Evolutionary conservation across 2,113 vertebrate genomes (phyloP).

Genomic region (Rhynchopsitta pachyrhyncha): DNA sequence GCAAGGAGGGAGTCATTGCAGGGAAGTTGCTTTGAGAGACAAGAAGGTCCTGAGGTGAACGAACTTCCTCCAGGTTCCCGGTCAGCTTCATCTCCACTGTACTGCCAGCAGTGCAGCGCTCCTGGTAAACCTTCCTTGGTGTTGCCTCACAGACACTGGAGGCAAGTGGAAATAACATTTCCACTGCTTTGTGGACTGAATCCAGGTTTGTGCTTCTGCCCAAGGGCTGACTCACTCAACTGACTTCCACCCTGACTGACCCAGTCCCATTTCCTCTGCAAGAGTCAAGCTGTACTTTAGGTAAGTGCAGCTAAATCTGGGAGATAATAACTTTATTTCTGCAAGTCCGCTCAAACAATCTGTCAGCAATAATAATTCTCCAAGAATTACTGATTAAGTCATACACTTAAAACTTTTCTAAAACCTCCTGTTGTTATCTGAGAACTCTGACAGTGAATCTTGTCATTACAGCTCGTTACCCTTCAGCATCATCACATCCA

Average conservation of each 20-base stretch:
- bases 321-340: constrained; percentile 1
- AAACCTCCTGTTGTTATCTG: neutral
- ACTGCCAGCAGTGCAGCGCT: rapidly evolving
- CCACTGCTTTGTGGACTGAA: neutral
- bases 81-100: neutral
- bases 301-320: constrained; percentile 33
- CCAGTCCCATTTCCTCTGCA: rapidly evolving
- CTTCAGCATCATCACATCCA: neutral
- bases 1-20: neutral
- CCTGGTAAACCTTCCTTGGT: neutral
- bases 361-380: constrained; percentile 39
- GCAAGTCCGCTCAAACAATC: neutral
- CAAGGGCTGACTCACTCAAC: neutral
- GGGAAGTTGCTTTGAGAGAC: neutral
- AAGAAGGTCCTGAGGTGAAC: neutral
- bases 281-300: constrained; percentile 1
- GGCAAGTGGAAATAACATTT: neutral
- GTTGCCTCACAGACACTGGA: neutral
- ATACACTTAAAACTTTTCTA: constrained; percentile 38
- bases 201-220: neutral
- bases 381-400: constrained; percentile 31
- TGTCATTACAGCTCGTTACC: neutral
- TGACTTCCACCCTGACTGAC: neutral
- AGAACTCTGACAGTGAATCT: neutral
- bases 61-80: neutral